Evolutionary conservation across 2,797 vertebrate genomes (phyloP), one percentile per base, ranked within the genome.

Genomic region (Peromyscus melanophrys): DNA sequence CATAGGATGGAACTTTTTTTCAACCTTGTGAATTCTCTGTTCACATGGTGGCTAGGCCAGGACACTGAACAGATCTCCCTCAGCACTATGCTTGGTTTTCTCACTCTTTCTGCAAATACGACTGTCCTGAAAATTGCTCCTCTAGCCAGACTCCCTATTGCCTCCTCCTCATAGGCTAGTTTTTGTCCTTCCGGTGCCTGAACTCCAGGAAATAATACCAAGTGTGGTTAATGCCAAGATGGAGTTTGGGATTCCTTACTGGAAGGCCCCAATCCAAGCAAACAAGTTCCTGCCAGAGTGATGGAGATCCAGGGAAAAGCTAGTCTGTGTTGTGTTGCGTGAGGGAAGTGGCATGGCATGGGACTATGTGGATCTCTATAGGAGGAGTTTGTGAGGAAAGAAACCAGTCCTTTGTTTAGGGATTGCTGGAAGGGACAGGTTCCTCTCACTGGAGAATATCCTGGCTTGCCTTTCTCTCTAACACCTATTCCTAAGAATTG

Each of bases 131-230:
- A n/a, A 87, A 55, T 23, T 52, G 13, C 1, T 90, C 21, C 43
- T 90, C n/a, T 84, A 31, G 55, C 19, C 43, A 81, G 19, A 67
- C 5, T 46, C 61, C 31, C 61, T n/a, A 23, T 14, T 43, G 0
- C 52, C 16, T 92, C 25, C 43, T 46, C 27, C 17, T 49, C 69
- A 29, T 59, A 73, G 46, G 34, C 90, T 75, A 4, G 8, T 90
- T 95, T 86, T 92, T 57, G 21, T 91, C 49, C 43, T 87, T 78
- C 75, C 37, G 78, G 78, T 23, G 85, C 59, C 19, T 7, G 57
- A 59, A 78, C 57, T 65, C 49, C 73, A 23, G 21, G 63, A 61
- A 65, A 11, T 84, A 59, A 43, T 78, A 86, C 16, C 57, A 78
- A 89, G 69, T 34, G 46, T 37, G 34, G 21, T 83, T 46, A 17